phyloP scores from a whole-genome alignment of 2,888 invertebrate species.

The Ommatoiulus sabulosus region DNA sequence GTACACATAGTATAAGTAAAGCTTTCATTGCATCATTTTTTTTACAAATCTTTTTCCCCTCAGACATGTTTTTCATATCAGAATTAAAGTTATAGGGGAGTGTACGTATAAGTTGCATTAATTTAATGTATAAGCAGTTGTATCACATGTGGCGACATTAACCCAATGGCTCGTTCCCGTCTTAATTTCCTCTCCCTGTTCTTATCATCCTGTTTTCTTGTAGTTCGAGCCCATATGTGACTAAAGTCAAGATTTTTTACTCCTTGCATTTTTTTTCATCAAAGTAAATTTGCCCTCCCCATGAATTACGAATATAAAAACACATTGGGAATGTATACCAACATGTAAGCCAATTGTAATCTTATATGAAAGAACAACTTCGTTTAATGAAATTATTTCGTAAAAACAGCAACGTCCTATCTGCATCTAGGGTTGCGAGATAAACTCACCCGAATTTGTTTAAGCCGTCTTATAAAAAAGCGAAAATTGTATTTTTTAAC shows the following conservation, averaged over 20 bases:
- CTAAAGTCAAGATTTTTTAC: background rate
- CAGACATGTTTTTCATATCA: too few species aligned
- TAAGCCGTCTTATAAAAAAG: conserved; percentile 19
- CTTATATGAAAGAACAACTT: background rate
- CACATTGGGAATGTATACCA: background rate
- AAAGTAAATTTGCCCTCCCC: background rate
- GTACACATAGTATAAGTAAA: too few species aligned
- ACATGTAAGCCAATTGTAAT: background rate
- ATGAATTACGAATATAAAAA: conserved; percentile 13
- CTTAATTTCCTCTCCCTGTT: background rate
- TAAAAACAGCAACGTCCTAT: background rate
- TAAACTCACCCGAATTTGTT: conserved; percentile 29
- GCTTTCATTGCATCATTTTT: too few species aligned
- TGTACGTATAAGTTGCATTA: background rate
- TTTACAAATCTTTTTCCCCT: too few species aligned
- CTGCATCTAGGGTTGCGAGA: background rate
- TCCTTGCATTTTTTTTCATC: background rate
- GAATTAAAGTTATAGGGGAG: background rate
- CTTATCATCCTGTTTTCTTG: background rate
- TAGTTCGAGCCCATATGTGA: background rate
- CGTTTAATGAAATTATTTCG: conserved; percentile 11
- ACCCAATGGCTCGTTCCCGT: background rate
- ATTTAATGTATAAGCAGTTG: background rate
- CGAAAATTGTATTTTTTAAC: background rate
- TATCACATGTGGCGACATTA: background rate